These are phyloP conservation scores for Thermophis baileyi DNA, from an alignment of 2,113 vertebrate species.

Conservation along the genomic window DNA sequence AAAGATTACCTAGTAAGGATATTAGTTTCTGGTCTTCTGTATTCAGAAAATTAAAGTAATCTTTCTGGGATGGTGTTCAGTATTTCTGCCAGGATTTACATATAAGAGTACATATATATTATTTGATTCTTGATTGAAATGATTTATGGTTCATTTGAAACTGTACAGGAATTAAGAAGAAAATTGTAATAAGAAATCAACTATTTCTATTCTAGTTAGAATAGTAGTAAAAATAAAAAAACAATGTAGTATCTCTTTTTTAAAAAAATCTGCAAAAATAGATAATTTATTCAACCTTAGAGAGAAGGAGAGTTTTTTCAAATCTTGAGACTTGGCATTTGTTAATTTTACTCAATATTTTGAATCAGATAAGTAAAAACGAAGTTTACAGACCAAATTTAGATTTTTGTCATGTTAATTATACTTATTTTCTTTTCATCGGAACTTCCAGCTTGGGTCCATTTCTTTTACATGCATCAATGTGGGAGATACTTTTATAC, in stretches of 20 bases:
- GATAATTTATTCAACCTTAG: background rate
- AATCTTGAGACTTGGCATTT: background rate
- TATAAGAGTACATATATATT: background rate
- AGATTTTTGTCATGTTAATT: background rate
- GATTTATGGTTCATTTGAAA: background rate
- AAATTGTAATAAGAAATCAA: background rate
- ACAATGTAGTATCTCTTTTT: background rate
- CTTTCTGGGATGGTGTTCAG: background rate
- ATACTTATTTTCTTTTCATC: background rate
- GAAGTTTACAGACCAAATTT: background rate
- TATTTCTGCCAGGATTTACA: background rate
- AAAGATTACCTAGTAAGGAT: constrained; percentile 39
- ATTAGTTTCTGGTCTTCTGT: background rate
- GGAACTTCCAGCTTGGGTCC: background rate
- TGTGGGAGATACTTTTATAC: background rate
- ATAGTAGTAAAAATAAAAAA: background rate
- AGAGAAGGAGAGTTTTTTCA: background rate
- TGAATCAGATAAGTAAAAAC: background rate
- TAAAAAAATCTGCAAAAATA: background rate
- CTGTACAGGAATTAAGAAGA: background rate
- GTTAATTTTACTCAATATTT: background rate
- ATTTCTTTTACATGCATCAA: background rate
- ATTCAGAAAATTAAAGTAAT: background rate
- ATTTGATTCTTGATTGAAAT: background rate
- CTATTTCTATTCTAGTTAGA: background rate